phyloP scores from a whole-genome alignment of 1,140 invertebrate genomes.

The Venturia canescens region DNA sequence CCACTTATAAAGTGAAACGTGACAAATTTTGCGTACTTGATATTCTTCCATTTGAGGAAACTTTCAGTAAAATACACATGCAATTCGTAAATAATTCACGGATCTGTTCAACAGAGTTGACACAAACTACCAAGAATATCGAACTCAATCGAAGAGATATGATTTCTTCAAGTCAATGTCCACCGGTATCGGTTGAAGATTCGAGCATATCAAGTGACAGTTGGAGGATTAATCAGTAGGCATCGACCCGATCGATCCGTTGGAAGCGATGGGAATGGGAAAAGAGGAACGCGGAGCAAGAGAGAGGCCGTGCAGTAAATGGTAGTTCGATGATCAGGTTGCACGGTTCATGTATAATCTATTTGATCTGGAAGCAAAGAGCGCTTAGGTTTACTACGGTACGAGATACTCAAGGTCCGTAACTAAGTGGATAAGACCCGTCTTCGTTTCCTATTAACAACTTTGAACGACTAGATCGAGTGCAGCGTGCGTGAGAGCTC shows the following conservation, averaged over 20 bases:
- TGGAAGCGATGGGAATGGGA: background rate
- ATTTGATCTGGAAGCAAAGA: slow-evolving; percentile 15
- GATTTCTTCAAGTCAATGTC: background rate
- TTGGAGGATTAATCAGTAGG: background rate
- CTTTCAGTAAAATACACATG: too few relatives aligned
- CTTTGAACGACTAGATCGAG: slow-evolving; percentile 8
- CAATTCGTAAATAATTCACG: too few relatives aligned
- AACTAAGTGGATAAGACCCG: slow-evolving; percentile 44
- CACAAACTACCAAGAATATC: background rate
- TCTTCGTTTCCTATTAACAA: slow-evolving; percentile 43
- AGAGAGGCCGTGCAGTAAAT: slow-evolving; percentile 20
- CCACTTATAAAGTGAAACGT: too few relatives aligned
- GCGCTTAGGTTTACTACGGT: background rate
- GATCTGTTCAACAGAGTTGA: background rate
- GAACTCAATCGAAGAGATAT: background rate
- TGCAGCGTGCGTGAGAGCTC: background rate
- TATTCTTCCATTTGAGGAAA: too few relatives aligned
- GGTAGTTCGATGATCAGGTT: slow-evolving; percentile 9
- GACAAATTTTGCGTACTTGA: too few relatives aligned
- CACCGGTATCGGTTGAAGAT: background rate
- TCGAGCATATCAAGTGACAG: background rate
- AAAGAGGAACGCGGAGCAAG: background rate
- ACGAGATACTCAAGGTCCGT: slow-evolving; percentile 6
- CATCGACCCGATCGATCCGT: background rate
- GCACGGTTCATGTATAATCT: slow-evolving; percentile 4